phyloP scores from a whole-genome alignment of 2,797 vertebrate genomes.

The Cynodonichthys magdalenae region DNA sequence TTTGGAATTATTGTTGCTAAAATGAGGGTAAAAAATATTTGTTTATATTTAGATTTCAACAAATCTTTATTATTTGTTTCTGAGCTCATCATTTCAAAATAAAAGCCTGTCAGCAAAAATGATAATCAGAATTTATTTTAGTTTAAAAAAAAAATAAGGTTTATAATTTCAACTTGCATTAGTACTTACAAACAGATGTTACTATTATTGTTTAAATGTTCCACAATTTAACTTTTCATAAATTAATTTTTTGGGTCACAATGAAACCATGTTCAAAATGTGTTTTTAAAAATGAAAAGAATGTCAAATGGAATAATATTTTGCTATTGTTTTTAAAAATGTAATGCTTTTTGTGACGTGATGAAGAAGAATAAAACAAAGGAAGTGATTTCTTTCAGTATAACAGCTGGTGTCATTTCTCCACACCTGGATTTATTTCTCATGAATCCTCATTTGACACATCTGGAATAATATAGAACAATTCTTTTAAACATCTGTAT shows the following conservation, averaged over 20 bases:
- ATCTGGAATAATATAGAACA: too few relatives aligned
- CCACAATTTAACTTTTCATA: not conserved
- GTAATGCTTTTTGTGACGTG: not conserved
- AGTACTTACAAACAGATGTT: too few relatives aligned
- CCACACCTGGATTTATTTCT: not conserved
- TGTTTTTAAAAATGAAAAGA: not conserved
- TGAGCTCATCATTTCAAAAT: too few relatives aligned
- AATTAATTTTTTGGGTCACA: not conserved
- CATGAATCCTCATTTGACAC: too few relatives aligned
- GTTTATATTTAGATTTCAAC: not conserved
- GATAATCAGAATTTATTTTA: too few relatives aligned
- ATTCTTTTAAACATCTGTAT: not conserved
- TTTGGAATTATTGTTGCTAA: too few relatives aligned
- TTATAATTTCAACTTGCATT: too few relatives aligned
- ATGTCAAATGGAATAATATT: not conserved
- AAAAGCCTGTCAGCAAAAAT: too few relatives aligned
- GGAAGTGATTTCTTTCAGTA: not conserved
- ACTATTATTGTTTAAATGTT: not conserved
- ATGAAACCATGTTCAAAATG: not conserved
- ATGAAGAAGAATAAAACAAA: conserved; percentile 21
- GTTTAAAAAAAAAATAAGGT: too few relatives aligned
- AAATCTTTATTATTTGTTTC: too few relatives aligned
- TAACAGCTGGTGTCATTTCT: conserved; percentile 5
- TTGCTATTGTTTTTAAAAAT: not conserved
- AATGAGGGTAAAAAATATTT: too few relatives aligned